Evolutionary conservation across 2,888 invertebrate species (phyloP), one percentile per base, ranked within the genome.

Genomic region (Adineta ricciae): DNA sequence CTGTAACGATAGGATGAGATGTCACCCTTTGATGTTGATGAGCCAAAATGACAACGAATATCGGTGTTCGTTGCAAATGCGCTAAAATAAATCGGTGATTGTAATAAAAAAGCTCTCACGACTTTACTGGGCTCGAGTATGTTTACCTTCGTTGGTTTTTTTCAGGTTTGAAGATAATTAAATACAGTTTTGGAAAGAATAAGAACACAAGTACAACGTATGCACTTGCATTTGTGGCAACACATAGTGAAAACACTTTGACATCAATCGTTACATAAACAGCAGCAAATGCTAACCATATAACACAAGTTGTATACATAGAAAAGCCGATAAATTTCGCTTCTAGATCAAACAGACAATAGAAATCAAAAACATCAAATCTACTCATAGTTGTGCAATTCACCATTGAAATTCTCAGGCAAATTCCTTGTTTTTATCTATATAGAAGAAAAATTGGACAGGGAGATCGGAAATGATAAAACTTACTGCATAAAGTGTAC

Each of bases 221-320:
- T 11, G 94, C 94, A 88, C 93, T 93, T 84, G 94, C 91, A n/a
- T 93, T 93, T 83, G 94, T 93, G 88, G 94, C 94, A 90, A 94
- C 92, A 88, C 94, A 93, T 92, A 92, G 90, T 9, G 92, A 92
- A 64, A 92, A 91, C 87, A 93, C 93, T 86, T 89, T 89, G 56
- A 87, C 87, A 87, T 93, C 93, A 87, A 93, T 97, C 87, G 96
- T 96, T 90, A 97, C 97, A 92, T 97, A 97, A 84, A 98, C 93
- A 11, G 97, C 96, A 86, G 98, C 95, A 91, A 98, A 98, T 36
- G 98, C 98, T 87, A 96, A 92, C 98, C 98, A 98, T 89, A 97
- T 96, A 87, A 97, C 95, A 90, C 96, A 96, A 49, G 97, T 97
- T 78, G 97, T 97, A 92, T 96, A 99, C 98, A 99, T 98, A 41